Evolutionary conservation across 1,140 invertebrate genomes (phyloP), one percentile per base, ranked within the genome.

Genomic region (Bursaphelenchus mucronatus): DNA sequence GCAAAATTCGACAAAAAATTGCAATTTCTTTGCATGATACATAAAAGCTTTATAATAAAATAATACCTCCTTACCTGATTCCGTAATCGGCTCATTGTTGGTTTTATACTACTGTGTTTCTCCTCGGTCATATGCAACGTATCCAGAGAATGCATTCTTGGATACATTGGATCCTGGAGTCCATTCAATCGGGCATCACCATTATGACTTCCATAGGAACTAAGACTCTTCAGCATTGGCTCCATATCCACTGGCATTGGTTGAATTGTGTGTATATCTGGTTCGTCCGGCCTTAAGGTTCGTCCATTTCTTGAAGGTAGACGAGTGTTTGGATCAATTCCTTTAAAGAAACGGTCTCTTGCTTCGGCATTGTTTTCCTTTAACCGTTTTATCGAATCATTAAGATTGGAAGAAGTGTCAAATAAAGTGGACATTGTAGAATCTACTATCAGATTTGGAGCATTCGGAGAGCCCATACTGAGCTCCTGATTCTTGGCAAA

Each of bases 401-500:
- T 44, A 7, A 19, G 21, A 4, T 11, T 43, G 15, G 57, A 44
- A 46, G 47, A 17, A 19, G 69, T 65, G 44, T 71, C 79, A 40
- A 79, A 80, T 10, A 79, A 62, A 7, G 76, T 77, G 1, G 76
- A 75, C 9, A 81, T 47, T 19, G 70, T 79, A 7, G 78, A 49
- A 61, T 80, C 74, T 13, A 76, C 69, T 13, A 80, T 64, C 0
- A 73, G 62, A 52, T 69, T 64, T 15, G 62, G 21, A 19, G 74
- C 43, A 45, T 69, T 58, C 9, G 30, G 30, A 30, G 30, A 30
- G 30, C 30, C 45, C 17, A 65, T 61, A 44, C 51, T 30, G 53
- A 76, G 55, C 57, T 81, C 78, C 46, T 78, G 67, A 51, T 81
- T 81, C 55, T 81, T 79, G 10, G 71, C 76, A 53, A 71, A 79